Percentiles rank a stretch among this genome's conserved stretches.
Evolutionary conservation across 2,113 vertebrate genomes (phyloP).

Genomic region (Oryzias celebensis): DNA sequence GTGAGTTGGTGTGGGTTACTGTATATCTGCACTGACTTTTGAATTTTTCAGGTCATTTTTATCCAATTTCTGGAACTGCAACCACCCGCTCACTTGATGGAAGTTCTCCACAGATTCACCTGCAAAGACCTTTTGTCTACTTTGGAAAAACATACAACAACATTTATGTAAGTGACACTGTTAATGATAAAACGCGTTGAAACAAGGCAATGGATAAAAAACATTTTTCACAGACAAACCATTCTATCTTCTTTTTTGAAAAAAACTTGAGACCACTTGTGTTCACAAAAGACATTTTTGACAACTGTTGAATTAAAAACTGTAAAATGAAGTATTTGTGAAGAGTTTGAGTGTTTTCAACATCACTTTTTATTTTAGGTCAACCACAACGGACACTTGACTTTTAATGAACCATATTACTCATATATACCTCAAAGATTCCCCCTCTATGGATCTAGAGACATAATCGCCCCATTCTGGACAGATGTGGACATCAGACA

Average conservation of each 20-base stretch:
- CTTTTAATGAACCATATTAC: not conserved
- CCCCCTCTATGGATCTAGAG: slow-evolving; percentile 5
- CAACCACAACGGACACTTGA: slow-evolving; percentile 73
- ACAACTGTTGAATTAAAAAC: too few species aligned
- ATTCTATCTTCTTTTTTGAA: too few species aligned
- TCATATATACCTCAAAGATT: slow-evolving; percentile 34
- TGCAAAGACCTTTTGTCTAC: slow-evolving; percentile 16
- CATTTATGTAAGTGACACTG: slow-evolving; percentile 41
- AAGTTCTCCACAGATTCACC: slow-evolving; percentile 40
- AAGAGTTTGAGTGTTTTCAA: too few species aligned
- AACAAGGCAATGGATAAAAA: too few species aligned
- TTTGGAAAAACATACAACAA: slow-evolving; percentile 15
- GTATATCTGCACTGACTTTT: not conserved
- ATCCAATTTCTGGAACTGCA: not conserved
- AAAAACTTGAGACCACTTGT: too few species aligned
- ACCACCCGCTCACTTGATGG: slow-evolving; percentile 12
- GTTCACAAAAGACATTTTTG: too few species aligned
- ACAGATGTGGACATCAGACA: slow-evolving; percentile 52
- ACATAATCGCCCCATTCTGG: slow-evolving; percentile 68
- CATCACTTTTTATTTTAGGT: slow-evolving; percentile 50
- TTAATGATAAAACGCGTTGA: too few species aligned
- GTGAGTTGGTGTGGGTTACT: too few species aligned
- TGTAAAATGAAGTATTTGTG: too few species aligned
- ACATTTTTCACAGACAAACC: too few species aligned
- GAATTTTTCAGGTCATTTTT: slow-evolving; percentile 38